Base-by-base conservation (phyloP, 1,140 invertebrate genomes). In the Harpegnathos saltator region DNA sequence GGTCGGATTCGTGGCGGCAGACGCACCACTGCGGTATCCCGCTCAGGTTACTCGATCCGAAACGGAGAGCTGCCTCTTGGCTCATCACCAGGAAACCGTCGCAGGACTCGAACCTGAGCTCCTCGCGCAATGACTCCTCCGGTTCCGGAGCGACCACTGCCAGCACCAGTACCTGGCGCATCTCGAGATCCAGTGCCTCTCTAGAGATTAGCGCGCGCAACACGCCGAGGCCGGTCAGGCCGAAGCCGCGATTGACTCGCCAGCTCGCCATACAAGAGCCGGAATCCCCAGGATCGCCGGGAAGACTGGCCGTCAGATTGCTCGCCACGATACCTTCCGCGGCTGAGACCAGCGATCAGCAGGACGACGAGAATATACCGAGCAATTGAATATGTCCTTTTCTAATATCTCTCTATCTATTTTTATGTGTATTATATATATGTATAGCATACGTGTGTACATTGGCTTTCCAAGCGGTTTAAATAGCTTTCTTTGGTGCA, bases 51-150 rank as follows among this genome's bases (percentile, higher is more conserved):
- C 91, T 97, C 15, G 97, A 97, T 88, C 96, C 97, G 0, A 97
- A 97, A 88, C 94, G 97, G 29, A 94, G 97, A 73, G 96, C 97
- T 3, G 97, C 97, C 0, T 98, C 97, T 0, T 98, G 98, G 98
- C 94, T 98, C 24, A 97, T 98, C 4, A 97, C 97, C 0, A 94
- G 98, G 22, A 98, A 98, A 93, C 97, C 98, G 0, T 98, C 97
- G 0, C 98, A 98, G 92, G 98, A 98, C 90, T 98, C 97, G 0
- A 98, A 98, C 92, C 92, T 98, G 66, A 98, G 97, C 59, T 97
- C 96, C 87, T 97, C 97, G 1, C 95, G 98, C 15, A 98, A 98
- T 91, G 98, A 98, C 92, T 98, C 97, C 0, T 98, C 97, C 0
- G 97, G 97, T 0, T 98, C 97, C 0, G 96, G n/a, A n/a, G n/a